Percentiles rank a stretch among this genome's conserved stretches.
phyloP scores from a whole-genome alignment of 2,888 invertebrate genomes.

The Lamproptera curius region DNA sequence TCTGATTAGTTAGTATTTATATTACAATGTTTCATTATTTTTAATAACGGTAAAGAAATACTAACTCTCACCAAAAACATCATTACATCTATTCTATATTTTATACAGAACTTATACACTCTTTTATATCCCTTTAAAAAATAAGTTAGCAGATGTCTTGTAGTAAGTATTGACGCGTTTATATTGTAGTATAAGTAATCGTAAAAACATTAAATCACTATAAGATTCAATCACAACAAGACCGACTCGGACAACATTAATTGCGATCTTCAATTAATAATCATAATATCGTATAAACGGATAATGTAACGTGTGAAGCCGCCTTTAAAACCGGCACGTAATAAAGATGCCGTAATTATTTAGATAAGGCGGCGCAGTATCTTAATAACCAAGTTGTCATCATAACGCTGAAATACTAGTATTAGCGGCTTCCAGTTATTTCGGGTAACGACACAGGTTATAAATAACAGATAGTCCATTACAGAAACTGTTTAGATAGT shows the following conservation, averaged over 20 bases:
- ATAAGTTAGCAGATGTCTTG: background rate
- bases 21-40: too few species aligned
- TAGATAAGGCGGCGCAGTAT: slow-evolving; percentile 13
- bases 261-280: too few species aligned
- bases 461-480: slow-evolving; percentile 5
- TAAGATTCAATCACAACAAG: too few species aligned
- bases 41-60: too few species aligned
- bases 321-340: slow-evolving; percentile 4
- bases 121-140: background rate
- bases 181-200: too few species aligned
- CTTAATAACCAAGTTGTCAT: slow-evolving; percentile 19
- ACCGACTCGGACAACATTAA: too few species aligned
- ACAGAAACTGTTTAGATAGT: slow-evolving; percentile 3
- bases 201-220: too few species aligned
- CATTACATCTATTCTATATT: background rate
- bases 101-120: background rate
- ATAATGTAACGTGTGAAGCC: background rate
- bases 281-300: too few species aligned
- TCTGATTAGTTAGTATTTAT: too few species aligned
- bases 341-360: slow-evolving; percentile 14
- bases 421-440: slow-evolving; percentile 7
- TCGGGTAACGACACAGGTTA: slow-evolving; percentile 6
- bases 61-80: too few species aligned
- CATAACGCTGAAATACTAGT: slow-evolving; percentile 10
- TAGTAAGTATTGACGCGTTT: background rate